These are phyloP conservation scores for Chauna torquata DNA, from an alignment of 2,113 vertebrate species.

Conservation along the genomic window DNA sequence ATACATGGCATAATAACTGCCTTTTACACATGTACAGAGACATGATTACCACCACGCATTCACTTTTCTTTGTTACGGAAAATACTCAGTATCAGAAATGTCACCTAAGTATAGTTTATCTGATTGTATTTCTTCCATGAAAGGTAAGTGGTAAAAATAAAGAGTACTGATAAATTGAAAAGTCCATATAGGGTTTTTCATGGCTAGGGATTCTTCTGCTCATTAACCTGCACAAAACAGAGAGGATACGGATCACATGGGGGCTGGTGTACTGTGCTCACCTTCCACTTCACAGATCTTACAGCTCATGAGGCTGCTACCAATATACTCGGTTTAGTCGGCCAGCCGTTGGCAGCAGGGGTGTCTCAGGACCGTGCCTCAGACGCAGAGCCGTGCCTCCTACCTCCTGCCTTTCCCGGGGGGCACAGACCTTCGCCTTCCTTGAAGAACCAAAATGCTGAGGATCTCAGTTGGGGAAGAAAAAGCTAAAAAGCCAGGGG, in stretches of 20 bases:
- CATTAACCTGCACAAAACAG: background rate
- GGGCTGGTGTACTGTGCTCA: background rate
- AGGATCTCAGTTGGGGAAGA: background rate
- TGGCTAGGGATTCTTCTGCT: background rate
- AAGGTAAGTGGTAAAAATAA: background rate
- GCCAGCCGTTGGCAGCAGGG: background rate
- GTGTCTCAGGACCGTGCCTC: background rate
- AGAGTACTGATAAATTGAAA: background rate
- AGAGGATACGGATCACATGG: background rate
- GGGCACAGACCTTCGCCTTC: background rate
- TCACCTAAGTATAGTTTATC: background rate
- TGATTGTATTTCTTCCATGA: background rate
- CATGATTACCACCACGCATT: background rate
- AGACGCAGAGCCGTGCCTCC: background rate
- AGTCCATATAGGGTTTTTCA: background rate
- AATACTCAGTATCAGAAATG: background rate
- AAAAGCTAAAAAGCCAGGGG: background rate
- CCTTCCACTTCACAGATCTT: background rate
- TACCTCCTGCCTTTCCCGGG: background rate
- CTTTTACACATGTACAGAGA: background rate
- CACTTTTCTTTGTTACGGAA: background rate
- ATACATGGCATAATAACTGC: background rate
- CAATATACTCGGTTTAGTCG: background rate
- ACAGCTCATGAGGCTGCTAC: background rate
- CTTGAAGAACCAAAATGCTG: accelerated